Base-by-base conservation (phyloP, 2,797 vertebrate species). In the Scolopax rusticola region DNA sequence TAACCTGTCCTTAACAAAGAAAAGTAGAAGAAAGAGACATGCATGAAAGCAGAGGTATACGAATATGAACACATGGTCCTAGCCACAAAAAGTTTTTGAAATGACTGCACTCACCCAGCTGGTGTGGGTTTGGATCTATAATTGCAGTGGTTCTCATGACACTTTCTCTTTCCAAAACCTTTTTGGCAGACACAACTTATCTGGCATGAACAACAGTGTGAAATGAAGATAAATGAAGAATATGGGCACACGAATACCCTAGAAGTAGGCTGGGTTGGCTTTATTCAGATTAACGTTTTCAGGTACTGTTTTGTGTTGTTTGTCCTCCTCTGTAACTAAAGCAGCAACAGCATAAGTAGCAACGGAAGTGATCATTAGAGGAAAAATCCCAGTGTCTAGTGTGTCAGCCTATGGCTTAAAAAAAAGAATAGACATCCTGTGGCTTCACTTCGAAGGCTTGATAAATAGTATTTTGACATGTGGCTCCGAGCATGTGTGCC, bases 141-240 rank as follows among this genome's bases (percentile, higher is more conserved):
- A 96, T 89, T 93, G 68, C 78, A 94, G 81, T 48, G 43, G 93
- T 93, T 95, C 94, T 96, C 94, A 91, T 89, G 89, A 95, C 48
- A 50, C 56, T 77, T 93, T 33, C 74, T 94, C 80, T 93, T 95
- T 96, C 96, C 95, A 95, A 93, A 87, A 90, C 63, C 70, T 79
- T 95, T 93, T 83, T 95, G 96, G 91, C 95, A 94, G 38, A 86
- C 67, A 57, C 74, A 89, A 70, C 41, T 67, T 90, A 73, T 27
- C 70, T 95, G 93, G 87, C 87, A 78, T 25, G 67, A 93, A 47
- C 0, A 28, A 40, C 43, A 56, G 67, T 92, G 67, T 90, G 75
- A 95, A 95, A 95, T 94, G 77, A 95, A 96, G 96, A 93, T 90
- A 95, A 95, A 82, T 84, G 80, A 92, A 91, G 77, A 93, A 78